phyloP scores from a whole-genome alignment of 2,888 invertebrate genomes.

The Chrysina gloriosa region DNA sequence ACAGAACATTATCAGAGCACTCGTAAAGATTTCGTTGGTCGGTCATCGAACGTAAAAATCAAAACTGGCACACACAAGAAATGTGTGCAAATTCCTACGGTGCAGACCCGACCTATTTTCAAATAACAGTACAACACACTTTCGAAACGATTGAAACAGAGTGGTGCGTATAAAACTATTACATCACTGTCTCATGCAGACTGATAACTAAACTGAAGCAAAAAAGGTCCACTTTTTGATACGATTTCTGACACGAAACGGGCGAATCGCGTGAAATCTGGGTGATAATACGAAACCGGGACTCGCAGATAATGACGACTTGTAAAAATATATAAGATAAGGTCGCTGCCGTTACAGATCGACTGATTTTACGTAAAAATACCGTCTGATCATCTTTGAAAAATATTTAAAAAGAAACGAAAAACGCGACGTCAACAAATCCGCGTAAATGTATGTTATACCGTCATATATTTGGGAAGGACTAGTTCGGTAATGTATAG shows the following conservation, averaged over 20 bases:
- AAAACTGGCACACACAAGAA: constrained; percentile 40
- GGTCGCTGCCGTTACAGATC: not conserved
- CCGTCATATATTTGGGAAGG: constrained; percentile 60
- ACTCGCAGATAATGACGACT: constrained; percentile 14
- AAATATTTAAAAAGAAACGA: no score
- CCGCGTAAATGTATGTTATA: constrained; percentile 53
- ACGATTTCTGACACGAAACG: constrained; percentile 8
- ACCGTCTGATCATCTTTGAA: no score
- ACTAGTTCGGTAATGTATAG: constrained; percentile 48
- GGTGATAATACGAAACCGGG: constrained; percentile 26
- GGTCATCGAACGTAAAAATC: constrained; percentile 33
- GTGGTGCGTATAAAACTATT: constrained; percentile 53
- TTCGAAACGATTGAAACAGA: constrained; percentile 51
- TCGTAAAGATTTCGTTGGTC: constrained; percentile 21
- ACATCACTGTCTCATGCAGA: constrained; percentile 55
- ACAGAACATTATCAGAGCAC: not conserved
- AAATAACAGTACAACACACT: constrained; percentile 52
- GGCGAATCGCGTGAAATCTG: not conserved
- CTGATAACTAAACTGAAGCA: constrained; percentile 11
- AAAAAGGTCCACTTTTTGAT: constrained; percentile 45
- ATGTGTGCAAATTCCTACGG: constrained; percentile 45
- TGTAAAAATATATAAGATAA: constrained; percentile 5
- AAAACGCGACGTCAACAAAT: constrained; percentile 51
- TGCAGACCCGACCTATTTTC: constrained; percentile 53
- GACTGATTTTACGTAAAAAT: constrained; percentile 22